These are phyloP conservation scores for Heliconius ethilla DNA, from an alignment of 2,888 invertebrate species.

Conservation along the genomic window DNA sequence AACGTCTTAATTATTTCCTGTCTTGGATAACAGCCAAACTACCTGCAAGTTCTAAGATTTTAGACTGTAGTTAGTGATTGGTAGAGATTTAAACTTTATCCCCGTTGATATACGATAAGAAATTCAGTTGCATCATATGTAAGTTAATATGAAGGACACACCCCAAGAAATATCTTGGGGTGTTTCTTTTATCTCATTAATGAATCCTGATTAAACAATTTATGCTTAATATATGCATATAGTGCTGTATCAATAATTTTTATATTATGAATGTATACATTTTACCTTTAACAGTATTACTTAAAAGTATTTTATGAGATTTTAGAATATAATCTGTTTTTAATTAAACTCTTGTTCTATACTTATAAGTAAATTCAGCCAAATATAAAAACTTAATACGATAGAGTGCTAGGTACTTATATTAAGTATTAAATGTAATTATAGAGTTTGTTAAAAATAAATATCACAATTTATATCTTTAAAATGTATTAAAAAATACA, in stretches of 20 bases:
- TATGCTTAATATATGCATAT: background rate
- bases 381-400: background rate
- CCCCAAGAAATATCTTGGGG: background rate
- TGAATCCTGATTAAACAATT: background rate
- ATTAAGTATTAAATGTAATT: background rate
- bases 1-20: slow-evolving; percentile 21
- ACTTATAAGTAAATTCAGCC: background rate
- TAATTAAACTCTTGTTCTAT: background rate
- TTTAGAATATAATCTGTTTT: background rate
- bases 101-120: background rate
- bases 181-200: background rate
- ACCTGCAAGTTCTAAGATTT: slow-evolving; percentile 17
- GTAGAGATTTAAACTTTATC: slow-evolving; percentile 10
- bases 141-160: slow-evolving; percentile 15
- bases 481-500: background rate
- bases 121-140: background rate
- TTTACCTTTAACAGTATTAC: background rate
- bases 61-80: slow-evolving; percentile 4
- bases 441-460: background rate
- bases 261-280: background rate
- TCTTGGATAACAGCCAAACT: slow-evolving; percentile 22
- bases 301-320: background rate
- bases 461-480: background rate
- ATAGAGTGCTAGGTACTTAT: background rate
- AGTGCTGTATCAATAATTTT: background rate